Base-by-base conservation (phyloP, 2,888 invertebrate genomes). In the Blera fallax region DNA sequence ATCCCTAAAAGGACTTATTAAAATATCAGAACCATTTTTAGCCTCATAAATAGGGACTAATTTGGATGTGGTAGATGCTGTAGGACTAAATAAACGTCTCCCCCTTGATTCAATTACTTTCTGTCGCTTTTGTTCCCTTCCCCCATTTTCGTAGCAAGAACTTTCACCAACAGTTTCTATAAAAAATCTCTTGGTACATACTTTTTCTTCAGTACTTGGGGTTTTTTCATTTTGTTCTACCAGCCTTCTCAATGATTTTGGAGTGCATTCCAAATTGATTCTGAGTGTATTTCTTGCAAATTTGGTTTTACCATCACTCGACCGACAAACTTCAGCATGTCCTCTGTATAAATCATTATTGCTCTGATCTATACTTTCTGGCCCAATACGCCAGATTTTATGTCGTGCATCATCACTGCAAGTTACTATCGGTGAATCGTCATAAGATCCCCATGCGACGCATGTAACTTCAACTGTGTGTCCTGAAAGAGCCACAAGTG, bases 391-490 rank as follows among this genome's bases (percentile, higher is more conserved):
- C 97, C 97, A 97, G 65, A 97, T 93, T 91, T 95, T 95, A 90
- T 96, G 96, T 0, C 94, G 93, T 10, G 95, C 95, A 92, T 97
- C 97, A 90, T 97, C 97, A 60, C 96, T 95, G 91, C 97, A 96
- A 0, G 97, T 97, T 11, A 96, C 95, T 54, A 97, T 91, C 90
- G 94, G 94, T 16, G 93, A 91, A 89, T 94, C 94, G 5, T 94
- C 93, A 8, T 91, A 91, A 3, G 90, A 88, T 88, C 95, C 94
- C 97, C 97, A 98, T 1, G 96, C 95, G 1, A 97, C 96, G 90
- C 96, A 96, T 0, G 97, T 97, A 0, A 98, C 98, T 93, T 98
- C 98, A 7, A 96, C 96, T 50, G 94, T 93, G 90, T 98, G 98
- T 0, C 97, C 97, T 0, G 93, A 92, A 3, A 98, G 93, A 64